A percentile compares a stretch with the other conserved stretches of the same genome.
phyloP scores from a whole-genome alignment of 1,140 invertebrate species.

The Neodiprion fabricii region DNA sequence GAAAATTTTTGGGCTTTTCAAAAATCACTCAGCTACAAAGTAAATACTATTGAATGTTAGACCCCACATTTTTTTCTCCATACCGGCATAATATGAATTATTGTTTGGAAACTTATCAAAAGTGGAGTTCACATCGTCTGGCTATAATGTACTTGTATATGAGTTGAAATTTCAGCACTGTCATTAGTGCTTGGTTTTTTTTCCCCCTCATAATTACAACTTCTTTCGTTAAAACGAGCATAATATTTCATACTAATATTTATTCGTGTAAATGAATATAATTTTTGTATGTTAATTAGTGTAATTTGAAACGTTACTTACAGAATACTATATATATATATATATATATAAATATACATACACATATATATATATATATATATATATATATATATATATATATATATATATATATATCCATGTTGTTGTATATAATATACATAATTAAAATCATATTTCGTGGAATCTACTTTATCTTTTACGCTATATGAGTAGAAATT shows the following conservation, averaged over 20 bases:
- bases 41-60: too few relatives aligned
- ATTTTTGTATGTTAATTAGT: constrained; percentile 35
- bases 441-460: constrained; percentile 34
- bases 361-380: constrained; percentile 37
- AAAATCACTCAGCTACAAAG: too few relatives aligned
- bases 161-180: constrained; percentile 25
- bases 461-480: constrained; percentile 31
- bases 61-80: too few relatives aligned
- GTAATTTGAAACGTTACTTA: constrained; percentile 31
- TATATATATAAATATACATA: constrained; percentile 28
- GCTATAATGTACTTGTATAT: not conserved
- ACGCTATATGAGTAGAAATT: not conserved
- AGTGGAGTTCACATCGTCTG: constrained; percentile 9
- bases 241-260: constrained; percentile 18
- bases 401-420: constrained; percentile 31
- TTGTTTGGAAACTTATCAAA: not conserved
- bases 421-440: constrained; percentile 44
- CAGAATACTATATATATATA: constrained; percentile 30
- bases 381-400: constrained; percentile 40
- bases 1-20: too few relatives aligned
- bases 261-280: constrained; percentile 23
- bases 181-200: not conserved
- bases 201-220: constrained; percentile 20
- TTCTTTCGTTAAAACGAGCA: constrained; percentile 16
- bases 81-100: not conserved